phyloP scores from a whole-genome alignment of 2,113 vertebrate species.

The Syngnathoides biaculeatus region DNA sequence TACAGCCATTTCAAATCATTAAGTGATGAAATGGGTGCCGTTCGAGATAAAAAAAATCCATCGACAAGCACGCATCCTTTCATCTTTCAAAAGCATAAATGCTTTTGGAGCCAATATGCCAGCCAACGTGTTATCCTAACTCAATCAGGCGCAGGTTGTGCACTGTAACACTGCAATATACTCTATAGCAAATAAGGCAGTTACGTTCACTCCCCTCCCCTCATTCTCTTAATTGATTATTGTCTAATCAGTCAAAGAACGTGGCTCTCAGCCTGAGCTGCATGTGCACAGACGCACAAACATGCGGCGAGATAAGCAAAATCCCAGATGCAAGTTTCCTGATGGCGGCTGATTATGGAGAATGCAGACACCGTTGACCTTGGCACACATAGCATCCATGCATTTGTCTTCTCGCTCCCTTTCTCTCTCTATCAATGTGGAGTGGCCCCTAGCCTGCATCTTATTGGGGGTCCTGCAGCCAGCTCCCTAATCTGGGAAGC shows the following conservation, averaged over 20 bases:
- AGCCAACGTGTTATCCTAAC: constrained; percentile 62
- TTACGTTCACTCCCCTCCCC: constrained; percentile 39
- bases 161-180: constrained; percentile 36
- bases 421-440: constrained; percentile 22
- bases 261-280: constrained; percentile 23
- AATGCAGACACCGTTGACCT: constrained; percentile 55
- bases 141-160: constrained; percentile 28
- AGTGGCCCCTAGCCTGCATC: constrained; percentile 62
- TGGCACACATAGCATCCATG: constrained; percentile 42
- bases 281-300: constrained; percentile 6
- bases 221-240: constrained; percentile 60
- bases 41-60: constrained; percentile 71
- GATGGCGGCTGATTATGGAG: constrained; percentile 46
- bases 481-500: constrained; percentile 72
- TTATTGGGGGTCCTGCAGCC: constrained; percentile 61
- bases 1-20: constrained; percentile 71
- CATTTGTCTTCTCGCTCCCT: constrained; percentile 19
- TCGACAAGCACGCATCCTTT: constrained; percentile 63
- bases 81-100: constrained; percentile 62
- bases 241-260: constrained; percentile 42
- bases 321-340: constrained; percentile 39
- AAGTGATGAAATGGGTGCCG: constrained; percentile 70
- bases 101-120: constrained; percentile 56
- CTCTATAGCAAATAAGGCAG: constrained; percentile 19
- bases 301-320: constrained; percentile 36